Conservation (phyloP, 2,113 vertebrate genomes). For the Alligator mississippiensis region DNA sequence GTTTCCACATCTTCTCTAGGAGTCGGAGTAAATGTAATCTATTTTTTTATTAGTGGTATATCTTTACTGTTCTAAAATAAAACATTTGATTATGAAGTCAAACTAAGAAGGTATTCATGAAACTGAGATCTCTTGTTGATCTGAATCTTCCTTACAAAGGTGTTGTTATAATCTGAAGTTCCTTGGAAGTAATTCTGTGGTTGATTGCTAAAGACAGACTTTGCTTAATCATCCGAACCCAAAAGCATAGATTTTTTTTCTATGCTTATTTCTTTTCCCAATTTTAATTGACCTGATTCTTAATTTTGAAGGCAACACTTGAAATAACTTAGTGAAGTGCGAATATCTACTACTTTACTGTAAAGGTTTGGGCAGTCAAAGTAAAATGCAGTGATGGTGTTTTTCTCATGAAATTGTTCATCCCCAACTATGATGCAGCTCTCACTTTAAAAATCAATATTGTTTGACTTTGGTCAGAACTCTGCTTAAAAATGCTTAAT, state of each 20-base stretch:
- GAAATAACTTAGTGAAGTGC: background rate
- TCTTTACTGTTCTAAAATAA: background rate
- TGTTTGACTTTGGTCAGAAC: background rate
- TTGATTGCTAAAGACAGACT: background rate
- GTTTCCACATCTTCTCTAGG: background rate
- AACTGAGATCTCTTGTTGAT: background rate
- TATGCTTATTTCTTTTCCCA: background rate
- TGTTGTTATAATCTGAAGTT: background rate
- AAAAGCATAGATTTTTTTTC: background rate
- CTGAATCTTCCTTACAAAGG: background rate
- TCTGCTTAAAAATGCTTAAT: background rate
- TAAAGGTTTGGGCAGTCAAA: background rate
- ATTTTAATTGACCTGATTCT: background rate
- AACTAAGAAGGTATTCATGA: background rate
- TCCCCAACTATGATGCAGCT: background rate
- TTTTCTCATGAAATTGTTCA: slow-evolving; percentile 1
- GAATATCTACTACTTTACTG: background rate
- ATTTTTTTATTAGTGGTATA: background rate
- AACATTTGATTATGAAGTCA: too few species aligned
- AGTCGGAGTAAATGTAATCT: background rate
- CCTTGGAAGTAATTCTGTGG: too few species aligned
- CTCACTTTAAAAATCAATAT: background rate
- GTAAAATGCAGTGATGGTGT: background rate
- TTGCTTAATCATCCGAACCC: background rate
- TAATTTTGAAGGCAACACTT: background rate